phyloP scores from a whole-genome alignment of 1,140 invertebrate genomes.

The Orius insidiosus region DNA sequence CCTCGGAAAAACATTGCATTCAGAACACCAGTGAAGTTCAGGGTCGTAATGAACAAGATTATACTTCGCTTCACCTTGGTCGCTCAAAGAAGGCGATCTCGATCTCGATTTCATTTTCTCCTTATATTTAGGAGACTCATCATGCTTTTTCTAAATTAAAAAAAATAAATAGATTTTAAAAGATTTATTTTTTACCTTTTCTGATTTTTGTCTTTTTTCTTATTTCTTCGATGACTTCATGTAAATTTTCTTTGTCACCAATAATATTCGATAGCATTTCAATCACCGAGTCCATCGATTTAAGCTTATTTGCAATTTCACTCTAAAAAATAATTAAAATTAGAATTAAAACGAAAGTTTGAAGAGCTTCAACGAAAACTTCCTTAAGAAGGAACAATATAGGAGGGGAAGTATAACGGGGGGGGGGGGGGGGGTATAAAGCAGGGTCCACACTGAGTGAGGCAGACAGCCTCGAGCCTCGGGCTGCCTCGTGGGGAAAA shows the following conservation, averaged over 20 bases:
- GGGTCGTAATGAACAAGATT: conserved; percentile 74
- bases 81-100: neutral
- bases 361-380: too few relatives aligned
- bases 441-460: too few relatives aligned
- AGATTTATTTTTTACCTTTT: conserved; percentile 26
- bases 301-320: conserved; percentile 66
- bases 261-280: conserved; percentile 68
- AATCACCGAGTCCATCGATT: conserved; percentile 64
- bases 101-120: neutral
- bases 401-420: too few relatives aligned
- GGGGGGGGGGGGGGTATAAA: too few relatives aligned
- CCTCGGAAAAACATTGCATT: conserved; percentile 67
- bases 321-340: conserved; percentile 34
- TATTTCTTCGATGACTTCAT: conserved; percentile 11
- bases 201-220: conserved; percentile 20
- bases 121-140: neutral
- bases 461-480: too few relatives aligned
- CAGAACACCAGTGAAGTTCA: conserved; percentile 72
- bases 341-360: too few relatives aligned
- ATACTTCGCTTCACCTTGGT: conserved; percentile 13
- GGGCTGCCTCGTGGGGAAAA: too few relatives aligned
- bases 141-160: neutral
- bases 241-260: conserved; percentile 35
- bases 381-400: too few relatives aligned
- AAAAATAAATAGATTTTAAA: conserved; percentile 14